Evolutionary conservation across 2,888 invertebrate species (phyloP), one percentile per base, ranked within the genome.

Genomic region (Thera britannica): DNA sequence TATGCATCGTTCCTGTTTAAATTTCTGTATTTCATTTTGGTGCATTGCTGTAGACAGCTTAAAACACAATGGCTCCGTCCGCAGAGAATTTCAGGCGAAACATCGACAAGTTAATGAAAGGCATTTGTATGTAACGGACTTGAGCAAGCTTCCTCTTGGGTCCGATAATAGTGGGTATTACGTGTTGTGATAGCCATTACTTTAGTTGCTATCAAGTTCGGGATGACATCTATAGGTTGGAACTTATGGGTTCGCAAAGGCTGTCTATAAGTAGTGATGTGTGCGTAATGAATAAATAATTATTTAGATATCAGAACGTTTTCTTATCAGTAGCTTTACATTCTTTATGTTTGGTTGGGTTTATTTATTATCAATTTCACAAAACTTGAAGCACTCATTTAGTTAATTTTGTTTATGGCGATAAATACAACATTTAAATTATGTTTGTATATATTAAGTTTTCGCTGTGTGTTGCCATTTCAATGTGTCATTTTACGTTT

Each of bases 51-150:
- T 77, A 84, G 81, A 84, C 82, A 80, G 81, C 77, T 89, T 84
- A 80, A 85, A 89, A 83, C 83, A 86, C 84, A 89, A 85, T 84
- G 77, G 85, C 78, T 72, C 75, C 74, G 83, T 80, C 46, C 60
- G 85, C 78, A 69, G 70, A 68, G 72, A 78, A 82, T 88, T 88
- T 89, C 82, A 84, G 90, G 85, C 87, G 86, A 79, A 90, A 86
- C 90, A 88, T 87, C 84, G 87, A 87, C 85, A 84, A 89, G 87
- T 88, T 93, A 93, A 93, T 93, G 91, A 92, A 89, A 90, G 87
- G 83, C 93, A 93, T 93, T 92, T 92, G 91, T 92, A 93, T 93
- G 92, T 91, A 90, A 90, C 90, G 87, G 89, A 90, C 90, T 88
- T 84, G 82, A 84, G 89, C 84, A 85, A 86, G 88, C 89, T 90